Conservation (phyloP, 2,888 invertebrate genomes). For the Gymnosoma rotundatum region DNA sequence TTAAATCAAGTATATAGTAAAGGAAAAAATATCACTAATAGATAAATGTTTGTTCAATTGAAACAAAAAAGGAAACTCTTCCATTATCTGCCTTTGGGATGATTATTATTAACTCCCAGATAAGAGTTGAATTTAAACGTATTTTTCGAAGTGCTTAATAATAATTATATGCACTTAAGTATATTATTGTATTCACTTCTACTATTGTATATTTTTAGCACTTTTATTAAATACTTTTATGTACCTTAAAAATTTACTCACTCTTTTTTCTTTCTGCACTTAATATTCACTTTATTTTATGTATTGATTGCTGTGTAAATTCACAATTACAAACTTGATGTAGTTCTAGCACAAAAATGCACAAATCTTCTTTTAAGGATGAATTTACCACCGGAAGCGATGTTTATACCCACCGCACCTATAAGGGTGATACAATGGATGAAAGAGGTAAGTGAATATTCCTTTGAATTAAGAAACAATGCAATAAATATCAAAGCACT, state of each 20-base stretch:
- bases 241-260: slow-evolving; percentile 6
- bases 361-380: slow-evolving; percentile 77
- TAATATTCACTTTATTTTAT: slow-evolving; percentile 46
- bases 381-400: slow-evolving; percentile 79
- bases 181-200: not conserved
- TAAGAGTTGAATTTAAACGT: no score
- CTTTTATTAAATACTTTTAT: not conserved
- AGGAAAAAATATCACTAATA: no score
- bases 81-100: no score
- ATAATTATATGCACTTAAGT: not conserved
- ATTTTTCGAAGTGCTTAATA: no score
- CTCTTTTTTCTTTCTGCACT: slow-evolving; percentile 52
- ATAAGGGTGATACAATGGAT: slow-evolving; percentile 76
- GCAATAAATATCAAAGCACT: not conserved
- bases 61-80: no score
- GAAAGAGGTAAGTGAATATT: slow-evolving; percentile 77
- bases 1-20: no score
- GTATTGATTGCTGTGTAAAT: slow-evolving; percentile 57
- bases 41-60: no score
- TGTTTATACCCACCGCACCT: slow-evolving; percentile 76
- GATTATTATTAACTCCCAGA: no score
- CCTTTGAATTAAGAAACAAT: not conserved
- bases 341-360: slow-evolving; percentile 80
- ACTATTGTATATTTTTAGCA: not conserved
- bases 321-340: slow-evolving; percentile 55